phyloP scores from a whole-genome alignment of 2,113 vertebrate genomes.

The Reinhardtius hippoglossoides region DNA sequence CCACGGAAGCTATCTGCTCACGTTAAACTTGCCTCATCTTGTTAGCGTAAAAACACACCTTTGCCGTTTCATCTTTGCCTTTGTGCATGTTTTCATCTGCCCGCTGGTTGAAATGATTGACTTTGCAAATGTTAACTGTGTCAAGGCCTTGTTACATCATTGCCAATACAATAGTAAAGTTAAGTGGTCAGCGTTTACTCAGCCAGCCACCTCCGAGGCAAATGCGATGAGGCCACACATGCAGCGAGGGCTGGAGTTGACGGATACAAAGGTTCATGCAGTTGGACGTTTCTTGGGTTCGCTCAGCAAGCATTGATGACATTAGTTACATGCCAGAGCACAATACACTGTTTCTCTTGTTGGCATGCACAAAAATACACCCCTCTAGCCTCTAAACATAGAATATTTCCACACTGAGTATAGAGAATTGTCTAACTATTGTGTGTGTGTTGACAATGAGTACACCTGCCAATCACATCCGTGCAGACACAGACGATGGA shows the following conservation, averaged over 20 bases:
- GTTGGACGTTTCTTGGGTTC: slow-evolving; percentile 55
- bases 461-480: slow-evolving; percentile 33
- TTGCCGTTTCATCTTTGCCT: slow-evolving; percentile 20
- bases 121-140: slow-evolving; percentile 11
- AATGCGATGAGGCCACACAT: slow-evolving; percentile 23
- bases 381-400: slow-evolving; percentile 25
- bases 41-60: slow-evolving; percentile 51
- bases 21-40: slow-evolving; percentile 66
- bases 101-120: slow-evolving; percentile 31
- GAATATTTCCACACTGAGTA: slow-evolving; percentile 38
- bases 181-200: slow-evolving; percentile 9
- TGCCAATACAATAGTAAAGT: slow-evolving; percentile 16
- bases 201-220: slow-evolving; percentile 44
- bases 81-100: slow-evolving; percentile 58
- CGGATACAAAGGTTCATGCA: slow-evolving; percentile 40
- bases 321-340: slow-evolving; percentile 65
- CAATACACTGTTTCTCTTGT: slow-evolving; percentile 40
- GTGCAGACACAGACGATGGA: background rate
- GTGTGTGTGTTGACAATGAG: background rate
- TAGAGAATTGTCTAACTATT: background rate
- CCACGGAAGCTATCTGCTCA: slow-evolving; percentile 35
- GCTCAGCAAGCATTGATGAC: slow-evolving; percentile 57
- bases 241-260: slow-evolving; percentile 31
- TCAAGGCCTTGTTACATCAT: slow-evolving; percentile 4
- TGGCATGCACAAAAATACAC: slow-evolving; percentile 27